Conservation (phyloP, 2,113 vertebrate genomes). For the rat (Rattus norvegicus) region GRCr8 NC_086019.1:126133501-126134000, state of each 20-base stretch:
- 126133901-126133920: background rate
- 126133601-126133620: background rate
- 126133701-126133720: background rate
- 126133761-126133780: background rate
- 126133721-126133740: background rate
- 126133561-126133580: accelerated
- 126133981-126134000: background rate
- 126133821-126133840: background rate
- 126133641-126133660: too few relatives aligned
- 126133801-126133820: background rate
- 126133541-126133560: slow-evolving; percentile 68
- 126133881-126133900: background rate
- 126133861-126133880: accelerated
- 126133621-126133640: accelerated
- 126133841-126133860: too few relatives aligned
- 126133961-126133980: background rate
- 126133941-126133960: background rate
- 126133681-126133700: background rate
- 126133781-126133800: background rate
- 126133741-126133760: background rate
- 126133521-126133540: slow-evolving; percentile 98
- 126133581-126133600: accelerated
- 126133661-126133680: background rate
- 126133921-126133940: background rate
- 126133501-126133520: slow-evolving; percentile 97